Evolutionary conservation across 2,797 vertebrate species (phyloP).

Genomic region (Chelmon rostratus): DNA sequence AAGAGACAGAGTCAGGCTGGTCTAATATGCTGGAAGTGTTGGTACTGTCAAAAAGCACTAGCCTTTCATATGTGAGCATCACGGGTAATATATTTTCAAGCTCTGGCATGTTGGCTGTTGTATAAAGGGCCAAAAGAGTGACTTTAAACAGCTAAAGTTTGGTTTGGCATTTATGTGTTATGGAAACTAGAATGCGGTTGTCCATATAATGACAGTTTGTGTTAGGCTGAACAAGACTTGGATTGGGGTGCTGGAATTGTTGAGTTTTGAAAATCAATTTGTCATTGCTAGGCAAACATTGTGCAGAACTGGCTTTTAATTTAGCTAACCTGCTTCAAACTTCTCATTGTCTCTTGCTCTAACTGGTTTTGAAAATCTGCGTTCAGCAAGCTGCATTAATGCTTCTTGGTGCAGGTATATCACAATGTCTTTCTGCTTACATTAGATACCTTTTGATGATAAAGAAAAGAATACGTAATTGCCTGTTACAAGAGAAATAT

Average conservation of each 20-base stretch:
- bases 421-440: background rate
- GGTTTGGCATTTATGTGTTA: background rate
- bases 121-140: background rate
- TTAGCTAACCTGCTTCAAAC: background rate
- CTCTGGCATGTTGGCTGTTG: slow-evolving; percentile 9
- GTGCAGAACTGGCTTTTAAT: background rate
- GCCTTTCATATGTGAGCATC: background rate
- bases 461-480: background rate
- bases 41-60: background rate
- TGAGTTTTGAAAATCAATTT: background rate
- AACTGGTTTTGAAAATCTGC: background rate
- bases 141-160: slow-evolving; percentile 13
- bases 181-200: background rate
- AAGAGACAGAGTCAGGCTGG: background rate
- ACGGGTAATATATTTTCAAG: background rate
- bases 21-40: background rate
- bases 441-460: background rate
- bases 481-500: background rate
- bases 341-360: background rate
- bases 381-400: background rate
- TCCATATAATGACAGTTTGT: slow-evolving; percentile 6
- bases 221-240: slow-evolving; percentile 3
- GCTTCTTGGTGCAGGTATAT: background rate
- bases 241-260: background rate
- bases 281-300: background rate